Base-by-base conservation (phyloP, 2,888 invertebrate species). In the Napeogenes inachia region DNA sequence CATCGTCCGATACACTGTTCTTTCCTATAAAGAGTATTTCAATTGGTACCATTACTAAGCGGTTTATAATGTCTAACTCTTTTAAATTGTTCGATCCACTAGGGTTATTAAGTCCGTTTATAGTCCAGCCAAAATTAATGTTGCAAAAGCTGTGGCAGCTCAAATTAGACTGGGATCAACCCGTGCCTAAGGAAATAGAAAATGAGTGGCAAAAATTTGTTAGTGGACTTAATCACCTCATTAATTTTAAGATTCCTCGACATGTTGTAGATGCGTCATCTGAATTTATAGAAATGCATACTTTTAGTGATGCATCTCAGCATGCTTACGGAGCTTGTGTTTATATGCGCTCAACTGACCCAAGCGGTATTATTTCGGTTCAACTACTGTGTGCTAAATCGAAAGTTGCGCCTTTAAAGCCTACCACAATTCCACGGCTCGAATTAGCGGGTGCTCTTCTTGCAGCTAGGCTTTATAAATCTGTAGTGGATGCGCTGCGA, bases 391-490 rank as follows among this genome's bases (percentile, higher is more conserved):
- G 61, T 55, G 54, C 62, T 2, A 64, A 67, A 42, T 64, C 63
- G 2, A 59, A 56, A 30, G 68, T 68, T 6, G 57, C 58, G 2
- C 69, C 67, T 0, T 38, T 46, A 5, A 64, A 67, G 30, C 56
- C 68, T 0, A 54, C 33, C 12, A 66, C 66, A 3, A 63, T 69
- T 12, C 67, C 67, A 2, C 61, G 66, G 5, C 38, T 69, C 30
- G 74, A 74, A 56, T 56, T 74, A 5, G 66, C 65, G 30, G 69
- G 38, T 32, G 64, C 63, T 6, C 10, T 67, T 33, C 55, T 66
- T 1, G 56, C 64, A 13, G 64, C 65, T 53, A 56, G 58, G 4
- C 38, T 67, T 3, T 21, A n/a, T 10, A 62, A 59, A 47, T 4
- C 45, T 4, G 59, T 57, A 0, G 0, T 45, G 12, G 45, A n/a